A percentile compares a stretch with the other conserved stretches of the same genome.
Evolutionary conservation across 2,113 vertebrate species (phyloP).

Genomic region (Sclerurus mexicanus): DNA sequence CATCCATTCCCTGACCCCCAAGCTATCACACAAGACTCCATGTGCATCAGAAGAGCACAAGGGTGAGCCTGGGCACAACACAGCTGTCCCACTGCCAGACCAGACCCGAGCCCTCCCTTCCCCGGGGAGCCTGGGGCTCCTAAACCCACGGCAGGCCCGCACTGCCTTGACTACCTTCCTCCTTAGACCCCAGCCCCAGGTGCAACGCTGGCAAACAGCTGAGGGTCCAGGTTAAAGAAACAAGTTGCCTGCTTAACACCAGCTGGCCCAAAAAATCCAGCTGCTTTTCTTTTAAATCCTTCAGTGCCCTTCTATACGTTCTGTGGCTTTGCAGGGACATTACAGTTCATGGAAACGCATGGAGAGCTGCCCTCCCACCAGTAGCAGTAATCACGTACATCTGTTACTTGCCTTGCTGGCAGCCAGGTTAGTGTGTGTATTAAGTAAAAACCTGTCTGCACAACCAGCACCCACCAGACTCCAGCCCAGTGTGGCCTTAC

Average conservation of each 20-base stretch:
- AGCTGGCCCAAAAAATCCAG: neutral
- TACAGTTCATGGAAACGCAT: neutral
- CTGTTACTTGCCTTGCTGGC: neutral
- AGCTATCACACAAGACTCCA: neutral
- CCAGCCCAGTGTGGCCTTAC: neutral
- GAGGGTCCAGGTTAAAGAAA: neutral
- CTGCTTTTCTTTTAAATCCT: neutral
- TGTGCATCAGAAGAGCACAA: neutral
- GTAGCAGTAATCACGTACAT: neutral
- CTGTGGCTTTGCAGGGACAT: neutral
- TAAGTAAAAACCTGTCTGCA: neutral
- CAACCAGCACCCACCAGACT: neutral
- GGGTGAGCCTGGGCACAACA: rapidly evolving
- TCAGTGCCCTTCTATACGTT: neutral
- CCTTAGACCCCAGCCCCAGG: neutral
- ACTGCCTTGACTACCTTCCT: neutral
- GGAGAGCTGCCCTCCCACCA: neutral
- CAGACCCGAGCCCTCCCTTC: neutral
- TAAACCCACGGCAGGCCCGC: rapidly evolving
- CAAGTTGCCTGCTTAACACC: neutral
- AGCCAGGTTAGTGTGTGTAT: neutral
- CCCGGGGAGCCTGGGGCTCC: neutral
- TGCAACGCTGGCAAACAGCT: neutral
- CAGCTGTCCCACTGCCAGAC: neutral
- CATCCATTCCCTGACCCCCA: neutral